Evolutionary conservation across 2,888 invertebrate genomes (phyloP), one percentile per base, ranked within the genome.

Genomic region (Limnephilus rhombicus): DNA sequence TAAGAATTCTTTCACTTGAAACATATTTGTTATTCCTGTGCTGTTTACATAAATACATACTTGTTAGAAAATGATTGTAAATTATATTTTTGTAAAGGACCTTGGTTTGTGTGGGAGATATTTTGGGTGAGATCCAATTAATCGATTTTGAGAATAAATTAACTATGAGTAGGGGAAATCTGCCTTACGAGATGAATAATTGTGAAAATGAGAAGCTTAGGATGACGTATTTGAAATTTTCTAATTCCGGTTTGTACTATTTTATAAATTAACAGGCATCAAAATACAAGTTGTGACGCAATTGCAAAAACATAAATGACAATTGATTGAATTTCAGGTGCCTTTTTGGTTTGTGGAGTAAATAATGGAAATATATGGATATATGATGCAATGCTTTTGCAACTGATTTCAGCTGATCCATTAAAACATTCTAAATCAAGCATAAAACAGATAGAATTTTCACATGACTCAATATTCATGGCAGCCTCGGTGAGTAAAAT

Each of bases 311-410:
- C 41, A 41, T 41, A 9, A 41, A 5, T 2, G 7, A 24, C 24
- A 68, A 68, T 18, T 24, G 24, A 24, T 68, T 68, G 68, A 68
- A 68, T 68, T 68, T 68, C 93, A 97, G 97, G 97, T 83, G 94
- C 96, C 53, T 96, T 96, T 94, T 95, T 97, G 34, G 96, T 96
- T 0, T 97, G 97, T 94, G 97, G 97, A 0, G 94, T 96, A 93
- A 95, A 96, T 92, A 97, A 96, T 86, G 97, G 97, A 0, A 95
- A 96, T 92, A 90, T 97, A 45, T 95, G 97, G 95, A 96, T 97
- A 94, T 94, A 97, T 80, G 96, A 97, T 94, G 97, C 97, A 0
- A 95, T 96, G n/a, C 95, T 96, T 2, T 94, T 97, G 80, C 95
- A 95, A 34, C 95, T 96, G 7, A 93, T 96, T 81, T 95, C 95